phyloP scores from a whole-genome alignment of 2,113 vertebrate genomes.

The Eurypyga helias region DNA sequence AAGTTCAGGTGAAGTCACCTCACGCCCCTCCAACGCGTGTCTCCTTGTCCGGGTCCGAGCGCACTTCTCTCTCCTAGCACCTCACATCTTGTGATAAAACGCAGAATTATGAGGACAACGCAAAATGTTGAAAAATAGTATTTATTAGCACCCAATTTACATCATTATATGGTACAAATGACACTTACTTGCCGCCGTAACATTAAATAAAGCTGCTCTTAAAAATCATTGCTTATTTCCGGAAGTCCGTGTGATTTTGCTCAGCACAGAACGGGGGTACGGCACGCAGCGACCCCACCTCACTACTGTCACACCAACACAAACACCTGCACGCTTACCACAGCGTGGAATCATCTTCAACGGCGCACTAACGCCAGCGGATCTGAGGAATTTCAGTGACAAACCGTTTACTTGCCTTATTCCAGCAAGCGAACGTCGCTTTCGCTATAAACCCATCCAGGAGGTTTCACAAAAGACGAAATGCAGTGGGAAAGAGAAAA shows the following conservation, averaged over 20 bases:
- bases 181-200: slow-evolving; percentile 70
- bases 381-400: slow-evolving; percentile 23
- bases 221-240: slow-evolving; percentile 63
- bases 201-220: slow-evolving; percentile 74
- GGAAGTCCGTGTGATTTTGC: slow-evolving; percentile 66
- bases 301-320: slow-evolving; percentile 36
- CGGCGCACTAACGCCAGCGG: not conserved
- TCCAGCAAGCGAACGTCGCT: slow-evolving; percentile 38
- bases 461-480: slow-evolving; percentile 37
- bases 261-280: slow-evolving; percentile 53
- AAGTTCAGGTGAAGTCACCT: not conserved
- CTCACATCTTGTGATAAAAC: not conserved
- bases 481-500: slow-evolving; percentile 47
- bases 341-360: slow-evolving; percentile 11
- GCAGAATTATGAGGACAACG: not conserved
- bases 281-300: slow-evolving; percentile 43
- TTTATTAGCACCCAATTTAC: slow-evolving; percentile 79
- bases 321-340: slow-evolving; percentile 38
- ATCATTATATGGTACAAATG: slow-evolving; percentile 76
- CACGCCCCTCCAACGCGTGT: accelerated
- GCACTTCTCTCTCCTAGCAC: not conserved
- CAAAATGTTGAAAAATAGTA: slow-evolving; percentile 76
- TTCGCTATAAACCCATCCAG: slow-evolving; percentile 47
- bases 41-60: not conserved
- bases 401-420: slow-evolving; percentile 38